These are phyloP conservation scores for Haliclona indistincta DNA, from an alignment of 37 sponge, comb jelly and placozoan genomes.

Conservation along the genomic window DNA sequence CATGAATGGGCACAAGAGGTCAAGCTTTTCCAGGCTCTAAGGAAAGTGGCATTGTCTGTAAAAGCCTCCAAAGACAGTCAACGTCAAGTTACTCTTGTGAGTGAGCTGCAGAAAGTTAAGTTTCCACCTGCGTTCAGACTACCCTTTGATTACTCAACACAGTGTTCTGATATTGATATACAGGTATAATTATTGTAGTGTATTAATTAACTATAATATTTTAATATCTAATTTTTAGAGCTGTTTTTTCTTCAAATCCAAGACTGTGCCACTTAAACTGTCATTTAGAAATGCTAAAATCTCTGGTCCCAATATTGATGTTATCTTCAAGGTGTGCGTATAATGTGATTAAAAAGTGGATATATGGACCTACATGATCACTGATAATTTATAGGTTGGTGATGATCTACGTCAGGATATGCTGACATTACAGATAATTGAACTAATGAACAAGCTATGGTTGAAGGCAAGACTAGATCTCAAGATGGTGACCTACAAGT, in stretches of 20 bases:
- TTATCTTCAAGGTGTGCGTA: conserved; percentile 74
- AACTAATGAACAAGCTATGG: conserved; percentile 86
- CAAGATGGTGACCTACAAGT: conserved; percentile 78
- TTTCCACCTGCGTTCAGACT: conserved; percentile 39
- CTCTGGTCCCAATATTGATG: conserved; percentile 51
- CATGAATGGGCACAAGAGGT: conserved; percentile 38
- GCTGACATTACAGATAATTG: conserved; percentile 73
- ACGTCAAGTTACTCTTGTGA: conserved; percentile 57
- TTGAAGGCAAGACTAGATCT: conserved; percentile 79
- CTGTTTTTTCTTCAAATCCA: conserved; percentile 86
- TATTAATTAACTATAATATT: not conserved
- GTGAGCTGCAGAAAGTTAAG: conserved; percentile 38
- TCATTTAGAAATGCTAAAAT: conserved; percentile 68
- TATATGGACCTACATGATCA: no score
- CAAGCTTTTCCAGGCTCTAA: conserved; percentile 44
- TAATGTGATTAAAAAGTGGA: no score
- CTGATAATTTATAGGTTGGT: no score
- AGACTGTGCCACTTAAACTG: conserved; percentile 82
- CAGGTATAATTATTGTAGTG: conserved; percentile 18
- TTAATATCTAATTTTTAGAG: conserved; percentile 13
- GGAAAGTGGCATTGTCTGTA: conserved; percentile 43
- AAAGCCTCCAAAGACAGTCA: conserved; percentile 49
- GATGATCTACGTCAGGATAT: conserved; percentile 88
- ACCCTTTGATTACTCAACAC: conserved; percentile 52
- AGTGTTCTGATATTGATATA: conserved; percentile 49